These are phyloP conservation scores for Siderastrea siderea DNA, from an alignment of 92 coral and sea anemone genomes.

Conservation along the genomic window DNA sequence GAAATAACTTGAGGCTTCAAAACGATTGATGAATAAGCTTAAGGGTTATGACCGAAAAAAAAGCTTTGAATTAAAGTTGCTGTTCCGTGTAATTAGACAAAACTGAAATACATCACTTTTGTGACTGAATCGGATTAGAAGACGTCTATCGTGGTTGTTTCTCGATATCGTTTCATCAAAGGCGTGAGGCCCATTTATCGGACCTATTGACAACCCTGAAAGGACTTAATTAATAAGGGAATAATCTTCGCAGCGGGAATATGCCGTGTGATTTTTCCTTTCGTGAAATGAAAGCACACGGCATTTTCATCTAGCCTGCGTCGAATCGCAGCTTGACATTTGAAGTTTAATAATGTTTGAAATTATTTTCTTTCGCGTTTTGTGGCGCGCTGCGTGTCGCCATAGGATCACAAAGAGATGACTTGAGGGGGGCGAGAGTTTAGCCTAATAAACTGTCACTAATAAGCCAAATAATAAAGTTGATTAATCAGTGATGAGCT, in stretches of 20 bases:
- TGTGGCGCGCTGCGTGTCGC: constrained; percentile 47
- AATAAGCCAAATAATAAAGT: constrained; percentile 81
- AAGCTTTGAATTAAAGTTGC: constrained; percentile 13
- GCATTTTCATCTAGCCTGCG: constrained; percentile 78
- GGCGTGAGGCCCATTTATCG: constrained; percentile 32
- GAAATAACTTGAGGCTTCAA: not conserved
- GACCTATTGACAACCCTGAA: constrained; percentile 22
- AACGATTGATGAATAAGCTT: constrained; percentile 2
- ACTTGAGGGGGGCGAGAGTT: constrained; percentile 80
- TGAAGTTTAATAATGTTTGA: constrained; percentile 83
- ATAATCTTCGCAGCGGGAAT: constrained; percentile 67
- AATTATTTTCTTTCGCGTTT: constrained; percentile 47
- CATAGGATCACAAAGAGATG: constrained; percentile 60
- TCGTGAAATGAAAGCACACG: constrained; percentile 66
- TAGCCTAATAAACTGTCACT: constrained; percentile 85
- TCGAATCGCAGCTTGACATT: constrained; percentile 79
- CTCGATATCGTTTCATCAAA: constrained; percentile 20
- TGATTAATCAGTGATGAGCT: constrained; percentile 87
- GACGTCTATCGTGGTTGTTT: not conserved
- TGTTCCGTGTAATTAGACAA: constrained; percentile 4
- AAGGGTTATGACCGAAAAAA: constrained; percentile 8
- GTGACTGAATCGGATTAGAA: constrained; percentile 7
- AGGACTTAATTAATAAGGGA: constrained; percentile 69
- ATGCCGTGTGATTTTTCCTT: constrained; percentile 33
- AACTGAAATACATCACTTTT: constrained; percentile 10